Base-by-base conservation (phyloP, 64 coral and sea anemone genomes). In the Actinia equina region DNA sequence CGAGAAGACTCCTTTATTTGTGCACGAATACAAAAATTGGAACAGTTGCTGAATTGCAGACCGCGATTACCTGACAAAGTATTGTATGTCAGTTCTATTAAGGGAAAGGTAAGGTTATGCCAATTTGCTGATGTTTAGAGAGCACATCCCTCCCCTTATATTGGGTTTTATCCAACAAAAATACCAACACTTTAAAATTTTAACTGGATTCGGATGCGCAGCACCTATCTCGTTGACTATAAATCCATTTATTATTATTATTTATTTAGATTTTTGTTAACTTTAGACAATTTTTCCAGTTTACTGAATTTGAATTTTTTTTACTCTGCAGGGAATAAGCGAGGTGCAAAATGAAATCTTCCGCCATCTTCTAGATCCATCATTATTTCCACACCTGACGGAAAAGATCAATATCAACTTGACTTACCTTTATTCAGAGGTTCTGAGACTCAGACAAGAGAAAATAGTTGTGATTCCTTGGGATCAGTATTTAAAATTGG, bases 1-100 rank as follows among this genome's bases (percentile, higher is more conserved):
- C 79, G 61, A n/a, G 42, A 87, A 15, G 90, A 92, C 42, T 70
- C 86, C 25, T 92, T 82, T 25, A 59, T 92, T 37, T 58, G 79
- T 62, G 62, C 70, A 58, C 71, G 90, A 92, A 87, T 92, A 9
- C 51, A 86, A 41, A 82, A 52, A 64, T 76, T 92, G 27, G 85
- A 92, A 25, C 80, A 20, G 59, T 45, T 92, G 41, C 57, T 87
- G n/a, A 45, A 92, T 37, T 82, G 79, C 77, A 78, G 90, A 77
- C 79, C 85, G 16, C 86, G 37, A 45, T 25, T 92, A 17, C 90
- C 90, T 15, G 85, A 92, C 61, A 53, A 87, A 83, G 90, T 92
- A 7, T 77, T 82, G 15, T 92, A 85, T 87, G 90, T 92, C 11
- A 92, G 90, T 56, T 87, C 90, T 23, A 82, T 92, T 22, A 92